These are phyloP conservation scores for Anneissia japonica DNA, from an alignment of 35 echinoderm and acorn worm species.

Conservation along the genomic window DNA sequence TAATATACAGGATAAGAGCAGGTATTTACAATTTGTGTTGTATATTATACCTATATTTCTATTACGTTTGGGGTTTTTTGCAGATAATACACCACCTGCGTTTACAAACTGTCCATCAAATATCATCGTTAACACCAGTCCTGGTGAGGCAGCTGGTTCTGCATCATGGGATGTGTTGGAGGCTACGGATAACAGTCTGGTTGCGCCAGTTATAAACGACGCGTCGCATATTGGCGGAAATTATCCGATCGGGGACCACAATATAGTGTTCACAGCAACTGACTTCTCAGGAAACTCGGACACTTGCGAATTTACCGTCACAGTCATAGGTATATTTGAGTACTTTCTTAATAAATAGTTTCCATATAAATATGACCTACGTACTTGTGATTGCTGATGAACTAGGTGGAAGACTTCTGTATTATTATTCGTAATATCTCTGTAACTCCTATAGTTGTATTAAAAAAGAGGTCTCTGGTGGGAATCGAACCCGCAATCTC, in stretches of 20 bases:
- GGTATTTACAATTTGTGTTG: too few relatives aligned
- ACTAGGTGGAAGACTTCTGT: not conserved
- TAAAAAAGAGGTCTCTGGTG: too few relatives aligned
- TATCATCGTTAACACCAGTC: not conserved
- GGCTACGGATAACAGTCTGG: not conserved
- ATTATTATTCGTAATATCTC: not conserved
- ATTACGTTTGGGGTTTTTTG: too few relatives aligned
- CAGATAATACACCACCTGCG: not conserved
- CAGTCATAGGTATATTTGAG: conserved; percentile 15
- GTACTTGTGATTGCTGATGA: too few relatives aligned
- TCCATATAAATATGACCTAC: too few relatives aligned
- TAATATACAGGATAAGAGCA: too few relatives aligned
- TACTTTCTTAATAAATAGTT: too few relatives aligned
- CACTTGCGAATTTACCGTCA: conserved; percentile 18
- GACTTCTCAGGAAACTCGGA: not conserved
- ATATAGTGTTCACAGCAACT: not conserved
- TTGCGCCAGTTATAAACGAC: not conserved
- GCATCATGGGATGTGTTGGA: not conserved
- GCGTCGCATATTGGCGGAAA: not conserved
- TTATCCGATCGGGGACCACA: not conserved
- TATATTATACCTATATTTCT: too few relatives aligned
- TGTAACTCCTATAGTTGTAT: not conserved
- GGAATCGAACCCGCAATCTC: too few relatives aligned
- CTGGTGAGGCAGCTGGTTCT: not conserved
- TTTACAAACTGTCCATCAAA: conserved; percentile 6